Base-by-base conservation (phyloP, 2,113 vertebrate genomes). In the Pseudolaguvia tuberculata region DNA sequence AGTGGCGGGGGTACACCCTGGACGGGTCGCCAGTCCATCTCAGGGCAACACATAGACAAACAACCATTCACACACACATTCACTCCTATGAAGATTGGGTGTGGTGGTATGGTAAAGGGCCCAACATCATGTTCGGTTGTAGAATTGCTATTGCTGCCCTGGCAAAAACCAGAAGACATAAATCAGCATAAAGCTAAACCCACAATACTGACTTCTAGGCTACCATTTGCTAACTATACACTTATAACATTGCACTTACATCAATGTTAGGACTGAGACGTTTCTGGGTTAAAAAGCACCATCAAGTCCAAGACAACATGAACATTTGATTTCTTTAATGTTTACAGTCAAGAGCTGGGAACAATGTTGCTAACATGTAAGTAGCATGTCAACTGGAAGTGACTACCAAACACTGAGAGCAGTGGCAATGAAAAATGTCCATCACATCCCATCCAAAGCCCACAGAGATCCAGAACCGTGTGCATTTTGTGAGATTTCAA, bases 311-410 rank as follows among this genome's bases (percentile, higher is more conserved):
- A 7, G 6, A 17, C 11, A 47, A 45, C 21, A 6, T 65, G 39
- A 47, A 65, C 23, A 35, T 15, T 63, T 42, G 12, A 45, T 48
- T 66, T 66, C 47, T 66, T 66, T 25, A 14, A 66, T 17, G n/a
- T 48, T 48, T 25, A 47, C 42, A 48, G 39, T 14, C 59, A 63
- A 15, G 61, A 23, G 42, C 14, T 11, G 18, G 45, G 21, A 66
- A 66, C 45, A 50, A 11, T 48, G 42, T 25, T 25, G 42, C 17
- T 27, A 29, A 50, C 27, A 29, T 29, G 23, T 27, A 48, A 4
- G 15, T 27, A 50, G 14, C 42, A 48, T 47, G 14, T 66, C 25
- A 25, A 48, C 21, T 66, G 61, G 61, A 66, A 27, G 14, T 45
- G 15, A 11, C 23, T 18, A 66, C 45, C 18, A 47, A 23, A 27